Base-by-base conservation (phyloP, 2,888 invertebrate genomes). In the Andrena chrysosceles region DNA sequence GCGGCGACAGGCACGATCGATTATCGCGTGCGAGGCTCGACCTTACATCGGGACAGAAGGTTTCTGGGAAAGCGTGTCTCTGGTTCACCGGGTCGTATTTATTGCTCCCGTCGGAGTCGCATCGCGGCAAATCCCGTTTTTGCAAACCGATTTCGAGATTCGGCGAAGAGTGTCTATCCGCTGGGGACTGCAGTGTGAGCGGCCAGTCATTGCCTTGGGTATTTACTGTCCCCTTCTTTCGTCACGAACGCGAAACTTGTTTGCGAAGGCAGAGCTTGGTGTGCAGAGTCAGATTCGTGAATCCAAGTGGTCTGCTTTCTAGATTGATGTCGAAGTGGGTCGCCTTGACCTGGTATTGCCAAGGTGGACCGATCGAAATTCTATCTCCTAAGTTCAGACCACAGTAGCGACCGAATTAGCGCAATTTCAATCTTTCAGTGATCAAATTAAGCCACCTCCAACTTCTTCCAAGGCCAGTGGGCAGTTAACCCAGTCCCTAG, bases 21-120 rank as follows among this genome's bases (percentile, higher is more conserved):
- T 89, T 83, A 89, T 89, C 88, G 86, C 87, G 83, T 86, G 89
- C 77, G 76, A 83, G 42, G 42, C 59, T 62, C 78, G 76, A 84
- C 86, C 87, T 85, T 87, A 87, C 76, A 56, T 64, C 75, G 70
- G 0, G 62, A 69, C 52, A 59, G 82, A 87, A 83, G 85, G 76
- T 81, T 81, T 71, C 85, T 77, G 69, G 64, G 75, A 79, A 77
- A 81, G 69, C 59, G 84, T 84, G 85, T 84, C 85, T 87, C 81
- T 86, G 79, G 81, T 86, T 87, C 88, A 81, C 86, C 54, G 42
- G 88, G 81, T 77, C 84, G 79, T 77, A 77, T 83, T 87, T 85
- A 87, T 81, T 68, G 77, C 81, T 77, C 78, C 29, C 78, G 49
- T 4, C 31, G 56, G 78, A 85, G 77, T 83, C 67, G 77, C 74